phyloP scores from a whole-genome alignment of 2,113 vertebrate species.

The Varanus salvator region DNA sequence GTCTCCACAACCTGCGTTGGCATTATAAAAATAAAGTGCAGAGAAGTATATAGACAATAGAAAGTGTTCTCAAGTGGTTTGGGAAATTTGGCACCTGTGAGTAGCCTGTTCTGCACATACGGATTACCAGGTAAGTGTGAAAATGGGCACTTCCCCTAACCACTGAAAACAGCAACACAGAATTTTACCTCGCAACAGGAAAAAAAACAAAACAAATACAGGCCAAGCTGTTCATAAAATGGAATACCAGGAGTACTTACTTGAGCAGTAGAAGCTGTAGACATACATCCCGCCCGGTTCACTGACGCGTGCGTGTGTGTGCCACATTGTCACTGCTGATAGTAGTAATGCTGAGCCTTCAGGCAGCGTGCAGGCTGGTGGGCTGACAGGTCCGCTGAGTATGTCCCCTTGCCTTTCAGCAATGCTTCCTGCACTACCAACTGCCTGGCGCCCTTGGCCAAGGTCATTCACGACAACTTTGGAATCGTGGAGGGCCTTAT shows the following conservation, averaged over 20 bases:
- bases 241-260: background rate
- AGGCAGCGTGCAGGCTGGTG: too few relatives aligned
- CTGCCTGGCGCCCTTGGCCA: constrained; percentile 89
- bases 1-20: background rate
- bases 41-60: background rate
- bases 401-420: constrained; percentile 69
- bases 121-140: background rate
- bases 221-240: background rate
- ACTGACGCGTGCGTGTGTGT: background rate
- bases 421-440: constrained; percentile 93
- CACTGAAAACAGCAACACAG: background rate
- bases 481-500: constrained; percentile 90
- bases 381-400: background rate
- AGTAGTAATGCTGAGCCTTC: too few relatives aligned
- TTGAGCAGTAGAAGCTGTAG: too few relatives aligned
- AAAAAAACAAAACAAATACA: background rate
- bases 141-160: background rate
- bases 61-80: background rate
- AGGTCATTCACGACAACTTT: constrained; percentile 88
- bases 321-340: too few relatives aligned
- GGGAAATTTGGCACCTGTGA: background rate
- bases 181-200: background rate
- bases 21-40: background rate
- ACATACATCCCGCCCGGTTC: background rate
- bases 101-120: background rate